phyloP scores from a whole-genome alignment of 2,113 vertebrate genomes.

The Deroptyus accipitrinus region DNA sequence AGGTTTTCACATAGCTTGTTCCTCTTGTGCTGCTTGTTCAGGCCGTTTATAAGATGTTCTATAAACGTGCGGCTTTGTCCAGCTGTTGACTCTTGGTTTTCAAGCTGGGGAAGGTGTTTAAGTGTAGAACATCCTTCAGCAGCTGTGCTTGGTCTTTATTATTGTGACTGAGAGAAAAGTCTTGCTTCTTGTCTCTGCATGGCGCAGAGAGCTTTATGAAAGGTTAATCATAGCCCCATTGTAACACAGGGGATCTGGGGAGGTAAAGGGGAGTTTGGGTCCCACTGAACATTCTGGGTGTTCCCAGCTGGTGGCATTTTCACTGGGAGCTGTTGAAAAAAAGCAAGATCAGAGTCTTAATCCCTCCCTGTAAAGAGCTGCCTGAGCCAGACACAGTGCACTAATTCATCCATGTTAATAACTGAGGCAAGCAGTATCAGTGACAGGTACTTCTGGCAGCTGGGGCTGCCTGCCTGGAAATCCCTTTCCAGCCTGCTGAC shows the following conservation, averaged over 20 bases:
- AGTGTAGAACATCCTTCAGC: not conserved
- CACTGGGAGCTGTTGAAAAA: not conserved
- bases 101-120: not conserved
- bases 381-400: not conserved
- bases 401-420: not conserved
- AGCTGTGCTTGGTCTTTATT: slow-evolving; percentile 6
- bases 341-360: not conserved
- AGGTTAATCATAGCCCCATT: not conserved
- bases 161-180: not conserved
- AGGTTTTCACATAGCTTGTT: not conserved
- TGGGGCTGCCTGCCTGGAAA: slow-evolving; percentile 57
- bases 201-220: not conserved
- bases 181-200: not conserved
- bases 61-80: not conserved
- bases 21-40: not conserved
- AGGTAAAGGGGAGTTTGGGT: not conserved
- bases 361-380: not conserved
- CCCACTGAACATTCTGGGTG: not conserved
- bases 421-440: slow-evolving; percentile 1
- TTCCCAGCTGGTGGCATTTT: slow-evolving; percentile 19
- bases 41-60: not conserved
- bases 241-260: not conserved
- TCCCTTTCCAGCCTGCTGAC: slow-evolving; percentile 61
- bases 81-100: not conserved
- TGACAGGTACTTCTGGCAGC: slow-evolving; percentile 59